Evolutionary conservation across 92 coral and sea anemone species (phyloP).

Genomic region (Actinernus sp.): DNA sequence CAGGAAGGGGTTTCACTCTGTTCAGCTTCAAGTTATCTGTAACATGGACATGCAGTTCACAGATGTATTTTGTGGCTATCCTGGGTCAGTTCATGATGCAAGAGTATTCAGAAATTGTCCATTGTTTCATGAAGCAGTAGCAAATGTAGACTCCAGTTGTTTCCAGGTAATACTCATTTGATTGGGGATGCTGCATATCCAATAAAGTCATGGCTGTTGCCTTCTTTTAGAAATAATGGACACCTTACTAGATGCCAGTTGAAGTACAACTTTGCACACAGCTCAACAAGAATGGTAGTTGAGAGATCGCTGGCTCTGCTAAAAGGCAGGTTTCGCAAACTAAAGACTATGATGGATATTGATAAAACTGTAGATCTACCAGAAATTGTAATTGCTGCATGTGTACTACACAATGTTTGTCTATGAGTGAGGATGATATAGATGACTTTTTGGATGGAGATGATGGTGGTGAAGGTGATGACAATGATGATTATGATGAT

Average conservation of each 20-base stretch:
- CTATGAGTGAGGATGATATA: conserved; percentile 37
- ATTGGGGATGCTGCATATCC: conserved; percentile 60
- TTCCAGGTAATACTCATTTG: conserved; percentile 43
- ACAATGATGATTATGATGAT: conserved; percentile 46
- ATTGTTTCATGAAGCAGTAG: conserved; percentile 27
- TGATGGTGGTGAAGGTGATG: conserved; percentile 26
- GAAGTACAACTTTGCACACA: conserved; percentile 30
- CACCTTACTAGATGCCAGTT: conserved; percentile 20
- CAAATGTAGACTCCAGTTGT: conserved; percentile 1
- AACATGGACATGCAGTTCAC: conserved; percentile 42
- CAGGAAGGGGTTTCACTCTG: conserved; percentile 38
- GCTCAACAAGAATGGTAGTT: conserved; percentile 38
- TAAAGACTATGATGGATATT: too few relatives aligned
- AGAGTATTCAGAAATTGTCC: conserved; percentile 44
- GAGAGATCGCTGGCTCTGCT: too few relatives aligned
- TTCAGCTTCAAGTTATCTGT: conserved; percentile 55
- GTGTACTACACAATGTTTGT: conserved; percentile 37
- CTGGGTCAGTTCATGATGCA: conserved; percentile 62
- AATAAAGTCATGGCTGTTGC: conserved; percentile 29
- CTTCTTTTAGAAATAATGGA: conserved; percentile 28
- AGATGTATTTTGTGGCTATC: conserved; percentile 60
- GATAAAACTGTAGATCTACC: conserved; percentile 28
- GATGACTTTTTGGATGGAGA: conserved; percentile 46
- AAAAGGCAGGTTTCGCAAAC: too few relatives aligned
- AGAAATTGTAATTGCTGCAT: too few relatives aligned